A percentile compares a stretch with the other conserved stretches of the same genome.
These are phyloP conservation scores for Oreochromis tanganicae DNA, from an alignment of 2,113 vertebrate species.

Conservation along the genomic window DNA sequence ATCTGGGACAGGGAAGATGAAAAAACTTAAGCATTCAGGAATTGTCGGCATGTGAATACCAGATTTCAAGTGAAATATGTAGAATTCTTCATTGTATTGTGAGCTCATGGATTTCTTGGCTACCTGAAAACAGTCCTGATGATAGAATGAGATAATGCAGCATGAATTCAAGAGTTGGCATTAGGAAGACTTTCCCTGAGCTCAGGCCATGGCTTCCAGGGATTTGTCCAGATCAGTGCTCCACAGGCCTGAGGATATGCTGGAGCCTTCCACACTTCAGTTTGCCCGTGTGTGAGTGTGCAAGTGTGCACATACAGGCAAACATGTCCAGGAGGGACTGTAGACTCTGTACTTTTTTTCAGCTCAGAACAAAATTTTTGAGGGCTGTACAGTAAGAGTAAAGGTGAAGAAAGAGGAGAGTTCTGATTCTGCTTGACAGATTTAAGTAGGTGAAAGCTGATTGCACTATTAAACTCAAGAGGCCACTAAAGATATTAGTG, in stretches of 20 bases:
- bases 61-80: slow-evolving; percentile 11
- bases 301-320: not conserved
- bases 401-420: not conserved
- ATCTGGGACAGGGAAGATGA: not conserved
- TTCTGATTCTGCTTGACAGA: not conserved
- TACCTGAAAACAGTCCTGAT: not conserved
- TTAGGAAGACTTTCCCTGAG: not conserved
- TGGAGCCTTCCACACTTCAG: not conserved
- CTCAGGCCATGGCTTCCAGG: slow-evolving; percentile 7
- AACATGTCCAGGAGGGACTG: slow-evolving; percentile 3
- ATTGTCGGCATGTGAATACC: not conserved
- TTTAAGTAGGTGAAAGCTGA: not conserved
- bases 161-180: slow-evolving; percentile 9
- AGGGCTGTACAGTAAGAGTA: not conserved
- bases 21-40: not conserved
- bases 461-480: not conserved
- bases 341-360: not conserved
- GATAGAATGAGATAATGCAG: not conserved
- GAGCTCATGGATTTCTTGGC: slow-evolving; percentile 4
- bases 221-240: slow-evolving; percentile 42
- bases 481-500: not conserved
- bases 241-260: slow-evolving; percentile 14
- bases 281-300: not conserved
- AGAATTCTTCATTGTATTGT: not conserved
- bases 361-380: not conserved